Percentiles rank a stretch among this genome's conserved stretches.
Evolutionary conservation across 64 coral and sea anemone species (phyloP).

Genomic region (Actinia tenebrosa): DNA sequence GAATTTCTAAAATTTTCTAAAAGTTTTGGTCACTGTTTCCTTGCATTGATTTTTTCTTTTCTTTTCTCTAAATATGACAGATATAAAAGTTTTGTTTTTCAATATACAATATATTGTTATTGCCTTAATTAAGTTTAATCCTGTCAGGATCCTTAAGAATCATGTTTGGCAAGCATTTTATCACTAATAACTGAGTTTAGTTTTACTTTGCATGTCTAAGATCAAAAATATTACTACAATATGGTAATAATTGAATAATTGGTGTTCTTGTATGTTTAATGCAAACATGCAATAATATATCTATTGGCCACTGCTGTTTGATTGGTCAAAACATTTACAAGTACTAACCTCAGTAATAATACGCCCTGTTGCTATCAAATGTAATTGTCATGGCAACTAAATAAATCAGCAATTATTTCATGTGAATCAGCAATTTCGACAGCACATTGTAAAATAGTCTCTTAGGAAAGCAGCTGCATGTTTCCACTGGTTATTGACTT

Average conservation of each 20-base stretch:
- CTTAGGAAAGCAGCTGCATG: neutral
- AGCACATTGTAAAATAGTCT: neutral
- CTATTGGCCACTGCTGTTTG: neutral
- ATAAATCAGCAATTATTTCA: neutral
- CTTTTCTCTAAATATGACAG: no score
- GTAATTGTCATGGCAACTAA: neutral
- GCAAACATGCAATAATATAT: neutral
- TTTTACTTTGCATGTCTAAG: no score
- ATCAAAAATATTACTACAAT: no score
- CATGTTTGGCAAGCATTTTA: no score
- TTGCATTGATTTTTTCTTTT: no score
- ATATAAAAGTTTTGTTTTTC: neutral
- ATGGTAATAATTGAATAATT: no score
- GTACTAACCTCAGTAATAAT: neutral
- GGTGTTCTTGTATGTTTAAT: neutral
- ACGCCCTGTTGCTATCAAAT: neutral
- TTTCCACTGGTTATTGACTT: no score
- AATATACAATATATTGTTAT: neutral
- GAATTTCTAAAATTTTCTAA: neutral
- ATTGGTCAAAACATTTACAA: neutral
- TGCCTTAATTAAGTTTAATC: neutral
- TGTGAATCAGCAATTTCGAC: neutral
- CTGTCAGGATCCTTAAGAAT: neutral
- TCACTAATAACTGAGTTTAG: no score
- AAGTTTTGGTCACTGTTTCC: neutral